phyloP scores from a whole-genome alignment of 2,113 vertebrate genomes.

The Corapipo altera region DNA sequence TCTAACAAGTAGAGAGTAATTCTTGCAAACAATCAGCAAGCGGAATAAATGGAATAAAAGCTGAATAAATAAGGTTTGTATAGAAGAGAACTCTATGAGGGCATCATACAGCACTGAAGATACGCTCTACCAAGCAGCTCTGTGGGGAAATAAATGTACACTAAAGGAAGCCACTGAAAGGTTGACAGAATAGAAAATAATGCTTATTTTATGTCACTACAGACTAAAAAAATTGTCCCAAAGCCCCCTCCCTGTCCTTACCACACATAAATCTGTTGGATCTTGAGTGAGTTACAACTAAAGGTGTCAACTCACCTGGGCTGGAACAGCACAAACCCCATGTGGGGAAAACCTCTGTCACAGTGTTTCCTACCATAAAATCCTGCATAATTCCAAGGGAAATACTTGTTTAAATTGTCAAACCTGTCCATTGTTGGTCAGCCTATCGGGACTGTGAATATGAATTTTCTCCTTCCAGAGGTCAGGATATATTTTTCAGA shows the following conservation, averaged over 20 bases:
- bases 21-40: background rate
- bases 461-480: background rate
- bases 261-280: background rate
- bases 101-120: background rate
- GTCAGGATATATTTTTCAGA: background rate
- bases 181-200: background rate
- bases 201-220: background rate
- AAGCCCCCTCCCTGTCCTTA: background rate
- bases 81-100: background rate
- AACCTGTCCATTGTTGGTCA: accelerated
- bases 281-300: background rate
- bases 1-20: background rate
- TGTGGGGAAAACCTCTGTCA: background rate
- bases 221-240: background rate
- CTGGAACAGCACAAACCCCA: background rate
- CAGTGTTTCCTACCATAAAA: background rate
- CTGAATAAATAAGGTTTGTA: background rate
- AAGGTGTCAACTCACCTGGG: background rate
- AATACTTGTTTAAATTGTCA: background rate
- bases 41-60: constrained; percentile 2
- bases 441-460: background rate
- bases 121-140: background rate
- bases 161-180: background rate
- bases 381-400: background rate
- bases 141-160: background rate